A percentile compares a stretch with the other conserved stretches of the same genome.
phyloP scores from a whole-genome alignment of 2,113 vertebrate species.

The Hyperopisus bebe region DNA sequence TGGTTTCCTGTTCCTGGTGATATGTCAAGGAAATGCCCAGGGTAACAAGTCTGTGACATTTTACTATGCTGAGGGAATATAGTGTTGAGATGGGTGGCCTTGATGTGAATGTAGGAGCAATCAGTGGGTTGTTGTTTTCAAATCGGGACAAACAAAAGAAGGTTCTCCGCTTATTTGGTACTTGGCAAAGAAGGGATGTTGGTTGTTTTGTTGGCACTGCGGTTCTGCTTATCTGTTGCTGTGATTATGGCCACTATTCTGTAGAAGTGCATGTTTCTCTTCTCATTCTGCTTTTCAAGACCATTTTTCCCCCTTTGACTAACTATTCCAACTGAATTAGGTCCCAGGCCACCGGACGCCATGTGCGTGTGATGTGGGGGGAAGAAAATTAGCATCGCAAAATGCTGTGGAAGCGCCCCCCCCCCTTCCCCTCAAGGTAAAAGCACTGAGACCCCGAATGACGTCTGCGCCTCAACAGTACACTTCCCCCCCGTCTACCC shows the following conservation, averaged over 20 bases:
- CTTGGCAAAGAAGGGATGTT: neutral
- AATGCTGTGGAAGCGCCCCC: slow-evolving; percentile 35
- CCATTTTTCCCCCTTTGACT: slow-evolving; percentile 50
- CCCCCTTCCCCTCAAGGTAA: slow-evolving; percentile 39
- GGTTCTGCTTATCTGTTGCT: slow-evolving; percentile 42
- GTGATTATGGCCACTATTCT: slow-evolving; percentile 49
- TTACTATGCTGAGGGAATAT: neutral
- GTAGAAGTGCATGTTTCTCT: slow-evolving; percentile 57
- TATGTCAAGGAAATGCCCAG: neutral
- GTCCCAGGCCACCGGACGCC: slow-evolving; percentile 40
- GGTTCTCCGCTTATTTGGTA: neutral
- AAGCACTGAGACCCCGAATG: slow-evolving; percentile 37
- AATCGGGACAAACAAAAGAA: neutral
- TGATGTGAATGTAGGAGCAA: neutral
- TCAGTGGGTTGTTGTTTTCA: neutral
- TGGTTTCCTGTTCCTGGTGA: neutral
- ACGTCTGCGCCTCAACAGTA: slow-evolving; percentile 29
- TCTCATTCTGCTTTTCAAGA: slow-evolving; percentile 33
- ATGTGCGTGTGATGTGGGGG: slow-evolving; percentile 33
- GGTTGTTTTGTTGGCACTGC: neutral
- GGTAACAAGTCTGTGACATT: neutral
- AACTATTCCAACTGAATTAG: slow-evolving; percentile 63
- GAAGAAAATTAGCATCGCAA: slow-evolving; percentile 39
- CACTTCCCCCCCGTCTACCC: slow-evolving; percentile 21
- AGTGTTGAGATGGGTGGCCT: neutral